Conservation (phyloP, 2,888 invertebrate species). For the Halictus ligatus region DNA sequence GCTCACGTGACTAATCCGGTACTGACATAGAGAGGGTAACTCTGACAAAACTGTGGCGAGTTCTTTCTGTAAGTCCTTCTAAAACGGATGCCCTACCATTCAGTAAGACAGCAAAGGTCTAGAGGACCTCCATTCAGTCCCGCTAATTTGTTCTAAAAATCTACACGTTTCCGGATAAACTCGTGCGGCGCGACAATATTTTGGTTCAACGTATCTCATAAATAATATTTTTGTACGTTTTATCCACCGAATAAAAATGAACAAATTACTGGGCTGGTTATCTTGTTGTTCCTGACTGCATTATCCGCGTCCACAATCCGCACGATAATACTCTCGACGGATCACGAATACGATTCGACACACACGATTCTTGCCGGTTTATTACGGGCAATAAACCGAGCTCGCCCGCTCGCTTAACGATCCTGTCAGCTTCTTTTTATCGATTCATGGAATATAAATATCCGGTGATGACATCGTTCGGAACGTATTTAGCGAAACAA, state of each 20-base stretch:
- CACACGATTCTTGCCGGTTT: neutral
- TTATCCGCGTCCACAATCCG: neutral
- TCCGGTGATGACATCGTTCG: neutral
- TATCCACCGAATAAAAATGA: neutral
- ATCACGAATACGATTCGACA: neutral
- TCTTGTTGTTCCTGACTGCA: neutral
- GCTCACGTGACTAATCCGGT: too few relatives aligned
- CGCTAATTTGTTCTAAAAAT: too few relatives aligned
- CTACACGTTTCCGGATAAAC: too few relatives aligned
- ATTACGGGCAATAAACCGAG: constrained; percentile 3
- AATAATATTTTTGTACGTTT: too few relatives aligned
- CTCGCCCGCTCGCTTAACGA: neutral
- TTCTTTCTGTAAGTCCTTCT: too few relatives aligned
- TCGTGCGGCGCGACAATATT: too few relatives aligned
- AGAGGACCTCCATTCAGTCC: too few relatives aligned
- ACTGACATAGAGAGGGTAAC: too few relatives aligned
- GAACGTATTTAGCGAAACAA: neutral
- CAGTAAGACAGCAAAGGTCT: too few relatives aligned
- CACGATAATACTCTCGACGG: neutral
- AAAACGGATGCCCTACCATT: too few relatives aligned
- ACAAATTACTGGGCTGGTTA: neutral
- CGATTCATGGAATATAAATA: neutral
- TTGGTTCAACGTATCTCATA: too few relatives aligned
- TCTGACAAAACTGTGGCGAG: too few relatives aligned
- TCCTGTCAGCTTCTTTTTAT: neutral